Evolutionary conservation across 2,888 invertebrate genomes (phyloP), one percentile per base, ranked within the genome.

Genomic region (Tetragonisca angustula): DNA sequence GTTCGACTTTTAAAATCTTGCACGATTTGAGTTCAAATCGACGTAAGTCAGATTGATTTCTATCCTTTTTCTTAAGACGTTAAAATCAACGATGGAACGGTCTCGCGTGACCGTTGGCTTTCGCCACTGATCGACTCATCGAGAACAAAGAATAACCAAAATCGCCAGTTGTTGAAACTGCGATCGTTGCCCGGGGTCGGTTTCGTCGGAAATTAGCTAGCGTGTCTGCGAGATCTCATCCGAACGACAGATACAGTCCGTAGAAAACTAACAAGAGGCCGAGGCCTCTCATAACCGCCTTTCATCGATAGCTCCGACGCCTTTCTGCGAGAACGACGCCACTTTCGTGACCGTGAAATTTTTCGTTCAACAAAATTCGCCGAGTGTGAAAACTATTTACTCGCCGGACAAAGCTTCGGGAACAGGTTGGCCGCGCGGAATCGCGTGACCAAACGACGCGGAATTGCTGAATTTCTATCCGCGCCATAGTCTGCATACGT

Each of bases 241-340:
- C 43, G 49, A 61, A 24, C 52, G 76, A 68, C 65, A 83, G 77
- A 88, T 77, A 79, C 73, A 86, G 75, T 83, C 79, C 54, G 67
- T 73, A 85, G 85, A 87, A 86, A 88, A 86, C 81, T 81, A 87
- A 88, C 88, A 79, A 81, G 77, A 81, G 43, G 64, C 32, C 68
- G 50, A 24, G 27, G 50, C 43, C 76, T 77, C 72, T 82, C 82
- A 65, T 86, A 79, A 82, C 70, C 54, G 87, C 56, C 88, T 88
- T 88, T 88, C 88, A 87, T 88, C 88, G 83, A 71, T 27, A 76
- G 19, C 21, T 49, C 56, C 68, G 59, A 9, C 24, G 19, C 50
- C 64, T 27, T 81, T 75, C 87, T 5, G 52, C 32, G 52, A 36
- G 17, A 9, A 19, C 52, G 52, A 4, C 70, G 13, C 32, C 32